Base-by-base conservation (phyloP, 2,797 vertebrate species). In the Denticeps clupeoides region DNA sequence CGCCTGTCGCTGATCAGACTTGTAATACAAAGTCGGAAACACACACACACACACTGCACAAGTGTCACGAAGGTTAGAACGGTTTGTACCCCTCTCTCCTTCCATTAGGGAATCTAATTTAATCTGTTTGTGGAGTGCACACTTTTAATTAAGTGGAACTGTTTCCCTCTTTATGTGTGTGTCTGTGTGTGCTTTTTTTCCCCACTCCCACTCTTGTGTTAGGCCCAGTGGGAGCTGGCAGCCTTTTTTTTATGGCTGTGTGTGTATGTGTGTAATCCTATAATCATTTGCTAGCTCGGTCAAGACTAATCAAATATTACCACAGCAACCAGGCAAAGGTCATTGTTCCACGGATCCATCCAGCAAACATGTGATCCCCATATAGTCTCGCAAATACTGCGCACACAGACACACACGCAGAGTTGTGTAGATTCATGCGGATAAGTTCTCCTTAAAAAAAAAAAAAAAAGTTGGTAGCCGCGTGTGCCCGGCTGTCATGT, bases 61-160 rank as follows among this genome's bases (percentile, higher is more conserved):
- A 26, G 27, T 47, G 41, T 47, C 41, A 45, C 46, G 18, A 46
- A 21, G 31, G 41, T 45, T 29, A 10, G n/a, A n/a, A n/a, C n/a
- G n/a, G n/a, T n/a, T n/a, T n/a, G n/a, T 42, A 51, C 40, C 24
- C 26, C 25, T 35, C 25, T 27, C 13, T 24, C 33, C 37, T 37
- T 53, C 50, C 55, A 45, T 45, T 42, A 19, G 52, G 18, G 42
- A 45, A 48, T 41, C 52, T 49, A 56, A 56, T 48, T 45, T 51
- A 49, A 63, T 63, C 46, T 51, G 50, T 55, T 45, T 56, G 27
- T 48, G 47, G 43, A 49, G 47, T 56, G 61, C 49, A 44, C 58
- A 58, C 45, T 62, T n/a, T 53, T 62, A 59, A 62, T 59, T 56
- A 56, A 59, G 44, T 49, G 35, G 26, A 50, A 55, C 53, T 65